Base-by-base conservation (phyloP, 2,888 invertebrate species). In the Exocentrus adspersus region DNA sequence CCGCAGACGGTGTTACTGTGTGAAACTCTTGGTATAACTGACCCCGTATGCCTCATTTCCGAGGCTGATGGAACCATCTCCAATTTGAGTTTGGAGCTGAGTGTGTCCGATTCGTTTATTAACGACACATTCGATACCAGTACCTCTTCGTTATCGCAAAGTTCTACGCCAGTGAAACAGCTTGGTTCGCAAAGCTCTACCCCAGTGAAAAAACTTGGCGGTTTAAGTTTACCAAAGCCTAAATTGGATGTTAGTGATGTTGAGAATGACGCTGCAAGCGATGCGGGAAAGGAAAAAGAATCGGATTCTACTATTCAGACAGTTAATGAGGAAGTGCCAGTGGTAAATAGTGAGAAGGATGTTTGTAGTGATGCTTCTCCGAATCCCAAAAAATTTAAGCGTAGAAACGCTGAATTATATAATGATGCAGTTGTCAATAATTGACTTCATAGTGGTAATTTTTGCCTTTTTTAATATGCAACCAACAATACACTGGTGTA, bases 1-100 rank as follows among this genome's bases (percentile, higher is more conserved):
- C 87, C 89, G 10, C 93, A 93, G 79, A 92, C 92, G 6, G 84
- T 85, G 10, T 77, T 83, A 12, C 86, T 93, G 43, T 93, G 92
- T 81, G 85, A 89, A 48, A 86, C 80, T 65, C 80, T 93, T 37
- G 88, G 89, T 0, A 88, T 97, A 60, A 92, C 92, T 78, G 95
- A 97, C 84, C 97, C 97, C 0, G 82, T 92, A 42, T 60, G 65
- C 17, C 58, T 71, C 16, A 68, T 75, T 12, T 69, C 72, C 9
- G 68, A 73, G 63, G 63, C 52, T 1, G 50, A 63, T 14, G 69
- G 70, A 2, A 60, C 58, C 17, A 70, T 65, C 37, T 61, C 74
- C 62, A 72, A 70, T 65, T 24, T 66, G n/a, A 68, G 64, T 42
- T 37, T 62, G 2, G 73, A 74, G 48, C 41, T 64, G 41, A 68